Evolutionary conservation across 2,888 invertebrate species (phyloP).

Genomic region (Rhodophaea formosa): DNA sequence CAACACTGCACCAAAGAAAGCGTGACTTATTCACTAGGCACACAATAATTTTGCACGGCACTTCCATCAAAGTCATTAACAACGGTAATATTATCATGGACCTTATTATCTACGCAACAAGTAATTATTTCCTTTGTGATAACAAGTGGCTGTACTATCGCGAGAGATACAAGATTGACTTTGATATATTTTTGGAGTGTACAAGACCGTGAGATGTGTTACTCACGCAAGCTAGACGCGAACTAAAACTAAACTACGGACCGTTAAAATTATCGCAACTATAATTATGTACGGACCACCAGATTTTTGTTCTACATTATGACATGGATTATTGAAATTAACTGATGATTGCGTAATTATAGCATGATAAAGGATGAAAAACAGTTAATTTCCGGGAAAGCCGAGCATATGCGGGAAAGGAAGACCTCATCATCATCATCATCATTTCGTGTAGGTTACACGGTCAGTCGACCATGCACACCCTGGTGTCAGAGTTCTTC

Average conservation of each 20-base stretch:
- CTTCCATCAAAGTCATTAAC: slow-evolving; percentile 60
- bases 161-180: neutral
- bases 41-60: slow-evolving; percentile 65
- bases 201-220: slow-evolving; percentile 51
- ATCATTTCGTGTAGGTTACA: too few relatives aligned
- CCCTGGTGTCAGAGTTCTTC: too few relatives aligned
- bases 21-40: slow-evolving; percentile 36
- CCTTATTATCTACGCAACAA: slow-evolving; percentile 33
- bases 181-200: neutral
- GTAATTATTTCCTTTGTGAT: slow-evolving; percentile 32
- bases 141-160: neutral
- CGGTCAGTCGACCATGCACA: too few relatives aligned
- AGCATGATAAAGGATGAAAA: too few relatives aligned
- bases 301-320: neutral
- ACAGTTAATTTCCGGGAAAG: too few relatives aligned
- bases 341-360: too few relatives aligned
- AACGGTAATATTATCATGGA: slow-evolving; percentile 34
- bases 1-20: slow-evolving; percentile 32
- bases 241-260: slow-evolving; percentile 12
- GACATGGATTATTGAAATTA: neutral
- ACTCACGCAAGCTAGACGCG: slow-evolving; percentile 44
- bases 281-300: neutral
- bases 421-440: too few relatives aligned
- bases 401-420: too few relatives aligned
- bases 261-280: neutral